Base-by-base conservation (phyloP, 2,888 invertebrate genomes). In the Neuroscelio doddi region DNA sequence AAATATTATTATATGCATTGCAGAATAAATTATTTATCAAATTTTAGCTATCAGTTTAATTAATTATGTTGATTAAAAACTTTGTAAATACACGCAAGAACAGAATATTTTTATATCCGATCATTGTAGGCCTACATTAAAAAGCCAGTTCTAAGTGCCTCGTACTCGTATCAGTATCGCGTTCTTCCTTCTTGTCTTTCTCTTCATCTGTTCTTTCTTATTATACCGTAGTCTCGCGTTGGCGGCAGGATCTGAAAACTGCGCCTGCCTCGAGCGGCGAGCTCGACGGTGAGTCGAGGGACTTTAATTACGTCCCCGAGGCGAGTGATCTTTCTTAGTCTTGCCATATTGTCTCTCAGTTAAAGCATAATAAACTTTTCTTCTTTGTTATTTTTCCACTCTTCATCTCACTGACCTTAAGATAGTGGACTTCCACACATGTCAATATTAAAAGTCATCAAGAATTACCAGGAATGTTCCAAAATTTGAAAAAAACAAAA, bases 261-360 rank as follows among this genome's bases (percentile, higher is more conserved):
- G 46, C 64, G 58, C 36, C 30, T 45, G 58, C 58, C 53, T 30
- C 49, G 50, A 53, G 46, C 64, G 51, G 64, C 59, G 41, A 55
- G 47, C 55, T 55, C 59, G 52, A 58, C 59, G 49, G 58, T 34
- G 42, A 59, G 46, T 49, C 59, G 32, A 59, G 49, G 64, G 61
- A 65, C 65, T 65, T 65, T 65, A 65, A 65, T 65, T 65, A 65
- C 65, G 65, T 65, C 61, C 65, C 65, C 41, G 61, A 57, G 61
- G 65, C 65, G 53, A 65, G 61, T 44, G 56, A 61, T 65, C 61
- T 52, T 61, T 61, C 61, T 61, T 57, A 52, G 65, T 65, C 65
- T 64, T 57, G 49, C 64, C 38, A 55, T 49, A 65, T 65, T 65
- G 61, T 65, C 65, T 65, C 61, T 65, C 59, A 44, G 46, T 57